These are phyloP conservation scores for Geodia barretti DNA, from an alignment of 37 sponge, comb jelly and placozoan genomes.

Conservation along the genomic window DNA sequence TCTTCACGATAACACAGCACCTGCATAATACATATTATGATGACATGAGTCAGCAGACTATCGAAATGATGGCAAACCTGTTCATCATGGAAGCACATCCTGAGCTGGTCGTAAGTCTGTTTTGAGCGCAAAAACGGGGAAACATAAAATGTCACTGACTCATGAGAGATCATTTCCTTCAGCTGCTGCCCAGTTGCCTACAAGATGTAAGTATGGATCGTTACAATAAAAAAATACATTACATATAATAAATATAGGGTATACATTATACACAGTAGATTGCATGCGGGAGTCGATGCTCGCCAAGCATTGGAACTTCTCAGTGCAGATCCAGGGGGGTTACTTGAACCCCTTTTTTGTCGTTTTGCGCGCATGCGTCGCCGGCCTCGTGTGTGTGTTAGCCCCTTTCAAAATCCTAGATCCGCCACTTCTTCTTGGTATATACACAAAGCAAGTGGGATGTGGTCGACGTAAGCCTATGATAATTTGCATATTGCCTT, in stretches of 20 bases:
- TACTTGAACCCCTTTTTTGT: background rate
- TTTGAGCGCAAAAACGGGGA: constrained; percentile 78
- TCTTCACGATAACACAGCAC: constrained; percentile 68
- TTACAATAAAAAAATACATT: background rate
- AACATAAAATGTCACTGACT: constrained; percentile 78
- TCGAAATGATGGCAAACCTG: constrained; percentile 60
- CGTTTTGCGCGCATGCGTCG: too few species aligned
- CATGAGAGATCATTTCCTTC: constrained; percentile 58
- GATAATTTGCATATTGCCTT: too few species aligned
- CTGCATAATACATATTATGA: constrained; percentile 30
- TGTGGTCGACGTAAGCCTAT: too few species aligned
- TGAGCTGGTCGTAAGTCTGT: constrained; percentile 63
- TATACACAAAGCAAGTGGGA: too few species aligned
- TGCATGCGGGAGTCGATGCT: too few species aligned
- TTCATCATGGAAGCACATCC: constrained; percentile 61
- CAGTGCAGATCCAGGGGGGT: background rate
- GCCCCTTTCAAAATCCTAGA: too few species aligned
- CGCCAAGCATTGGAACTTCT: too few species aligned
- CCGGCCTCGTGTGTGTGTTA: too few species aligned
- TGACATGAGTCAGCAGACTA: background rate
- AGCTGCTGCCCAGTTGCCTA: constrained; percentile 71
- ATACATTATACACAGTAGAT: background rate
- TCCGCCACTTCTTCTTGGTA: too few species aligned
- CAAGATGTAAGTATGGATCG: background rate
- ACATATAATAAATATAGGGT: background rate